Evolutionary conservation across 2,888 invertebrate genomes (phyloP), one percentile per base, ranked within the genome.

Genomic region (Kuschelorhynchus macadamiae): DNA sequence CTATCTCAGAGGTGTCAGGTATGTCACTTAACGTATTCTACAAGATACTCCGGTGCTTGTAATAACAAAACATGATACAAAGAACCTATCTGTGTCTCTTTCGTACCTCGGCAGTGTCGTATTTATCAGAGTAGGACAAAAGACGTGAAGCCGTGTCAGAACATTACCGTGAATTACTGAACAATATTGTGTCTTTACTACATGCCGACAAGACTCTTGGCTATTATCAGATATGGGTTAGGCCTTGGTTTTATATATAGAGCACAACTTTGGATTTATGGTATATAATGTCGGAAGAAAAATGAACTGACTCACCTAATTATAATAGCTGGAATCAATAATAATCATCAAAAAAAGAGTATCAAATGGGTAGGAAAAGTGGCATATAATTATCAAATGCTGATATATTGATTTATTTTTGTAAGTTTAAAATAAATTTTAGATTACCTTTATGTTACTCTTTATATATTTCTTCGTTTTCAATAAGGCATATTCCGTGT

Each of bases 111-210:
- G 21, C 36, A 7, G 32, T 44, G 46, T 50, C 46, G 36, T 41
- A 36, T 30, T 59, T 65, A 50, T 57, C 57, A 52, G 46, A 63
- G 21, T 63, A 52, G 46, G 57, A 67, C 30, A 62, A 42, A 57
- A 63, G 52, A 18, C 50, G 62, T 81, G 80, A 81, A 80, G 81
- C 79, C 76, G 80, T 80, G 79, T 18, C 9, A 52, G 74, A 75
- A 80, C 81, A 80, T 81, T 81, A 81, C 78, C 78, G 80, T 81
- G 79, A 81, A 80, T 81, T 81, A 81, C 80, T 81, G 74, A 78
- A 77, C 79, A 76, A 80, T 81, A 80, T n/a, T 80, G 80, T 79
- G 80, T 80, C 81, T 78, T 78, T 77, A 77, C 71, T 75, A 80
- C 80, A 81, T 78, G 78, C 78, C 74, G 74, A 71, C 75, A 73